These are phyloP conservation scores for Takifugu bimaculatus DNA, from an alignment of 2,113 vertebrate genomes.

Conservation along the genomic window DNA sequence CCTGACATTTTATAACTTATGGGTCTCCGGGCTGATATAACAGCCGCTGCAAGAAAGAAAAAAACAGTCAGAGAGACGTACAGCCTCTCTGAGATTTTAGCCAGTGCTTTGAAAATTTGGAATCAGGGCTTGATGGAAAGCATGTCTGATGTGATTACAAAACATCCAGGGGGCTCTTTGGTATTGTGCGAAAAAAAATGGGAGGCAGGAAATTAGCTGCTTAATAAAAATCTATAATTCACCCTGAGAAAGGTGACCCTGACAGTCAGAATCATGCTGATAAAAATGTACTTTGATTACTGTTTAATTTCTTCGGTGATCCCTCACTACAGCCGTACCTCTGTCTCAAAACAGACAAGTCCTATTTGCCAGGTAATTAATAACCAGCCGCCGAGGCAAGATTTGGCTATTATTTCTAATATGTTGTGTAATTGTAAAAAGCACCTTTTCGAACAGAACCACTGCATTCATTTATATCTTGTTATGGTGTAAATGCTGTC, in stretches of 20 bases:
- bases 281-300: conserved; percentile 86
- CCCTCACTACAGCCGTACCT: conserved; percentile 62
- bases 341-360: conserved; percentile 68
- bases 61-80: conserved; percentile 62
- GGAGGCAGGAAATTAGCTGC: conserved; percentile 84
- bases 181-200: conserved; percentile 17
- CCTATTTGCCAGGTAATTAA: conserved; percentile 77
- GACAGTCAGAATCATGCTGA: conserved; percentile 86
- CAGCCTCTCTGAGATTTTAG: conserved; percentile 62
- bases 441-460: conserved; percentile 70
- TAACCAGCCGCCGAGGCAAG: conserved; percentile 61
- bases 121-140: conserved; percentile 60
- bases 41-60: not conserved
- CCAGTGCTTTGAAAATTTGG: not conserved
- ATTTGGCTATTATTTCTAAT: conserved; percentile 77
- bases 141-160: conserved; percentile 46
- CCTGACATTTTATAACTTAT: conserved; percentile 79
- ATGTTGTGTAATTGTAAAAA: conserved; percentile 73
- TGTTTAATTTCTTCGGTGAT: conserved; percentile 79
- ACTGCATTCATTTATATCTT: conserved; percentile 79
- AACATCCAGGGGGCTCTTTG: conserved; percentile 14
- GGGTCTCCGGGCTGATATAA: conserved; percentile 75
- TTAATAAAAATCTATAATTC: conserved; percentile 84
- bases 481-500: conserved; percentile 76
- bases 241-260: conserved; percentile 76